Conservation (phyloP, 1,140 invertebrate genomes). For the Leguminivora glycinivorella region DNA sequence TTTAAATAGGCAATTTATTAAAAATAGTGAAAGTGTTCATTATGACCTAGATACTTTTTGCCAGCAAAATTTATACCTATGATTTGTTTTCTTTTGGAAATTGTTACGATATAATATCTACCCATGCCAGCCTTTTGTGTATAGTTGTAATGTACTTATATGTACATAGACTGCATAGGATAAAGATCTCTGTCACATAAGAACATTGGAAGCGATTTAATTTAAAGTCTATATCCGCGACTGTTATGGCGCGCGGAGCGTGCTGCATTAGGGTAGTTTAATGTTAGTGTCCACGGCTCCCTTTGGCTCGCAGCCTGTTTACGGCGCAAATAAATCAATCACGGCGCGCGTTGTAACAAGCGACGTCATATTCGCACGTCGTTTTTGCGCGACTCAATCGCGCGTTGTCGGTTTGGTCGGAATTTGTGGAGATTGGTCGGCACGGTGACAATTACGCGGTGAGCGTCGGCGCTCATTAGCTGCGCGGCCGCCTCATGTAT, state of each 20-base stretch:
- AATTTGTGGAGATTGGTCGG: slow-evolving; percentile 40
- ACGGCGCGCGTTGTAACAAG: slow-evolving; percentile 36
- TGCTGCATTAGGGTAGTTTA: slow-evolving; percentile 23
- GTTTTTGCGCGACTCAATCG: slow-evolving; percentile 52
- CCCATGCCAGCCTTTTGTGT: background rate
- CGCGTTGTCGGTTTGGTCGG: slow-evolving; percentile 34
- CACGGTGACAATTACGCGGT: slow-evolving; percentile 63
- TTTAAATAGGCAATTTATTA: too few relatives aligned
- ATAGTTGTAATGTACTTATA: background rate
- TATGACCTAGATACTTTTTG: too few relatives aligned
- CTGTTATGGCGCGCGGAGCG: slow-evolving; percentile 8
- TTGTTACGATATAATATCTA: background rate
- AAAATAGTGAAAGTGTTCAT: too few relatives aligned
- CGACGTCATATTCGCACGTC: slow-evolving; percentile 43
- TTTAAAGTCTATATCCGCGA: background rate
- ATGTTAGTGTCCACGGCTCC: slow-evolving; percentile 26
- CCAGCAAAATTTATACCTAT: too few relatives aligned
- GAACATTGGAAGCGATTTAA: slow-evolving; percentile 11
- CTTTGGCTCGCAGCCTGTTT: slow-evolving; percentile 32
- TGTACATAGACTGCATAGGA: background rate
- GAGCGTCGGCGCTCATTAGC: slow-evolving; percentile 56
- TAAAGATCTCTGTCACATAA: background rate
- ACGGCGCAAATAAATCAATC: slow-evolving; percentile 51
- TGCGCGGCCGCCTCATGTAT: slow-evolving; percentile 63
- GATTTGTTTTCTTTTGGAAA: too few relatives aligned